Conservation (phyloP, 2,797 vertebrate species). For the Triplophysa yarkandensis region DNA sequence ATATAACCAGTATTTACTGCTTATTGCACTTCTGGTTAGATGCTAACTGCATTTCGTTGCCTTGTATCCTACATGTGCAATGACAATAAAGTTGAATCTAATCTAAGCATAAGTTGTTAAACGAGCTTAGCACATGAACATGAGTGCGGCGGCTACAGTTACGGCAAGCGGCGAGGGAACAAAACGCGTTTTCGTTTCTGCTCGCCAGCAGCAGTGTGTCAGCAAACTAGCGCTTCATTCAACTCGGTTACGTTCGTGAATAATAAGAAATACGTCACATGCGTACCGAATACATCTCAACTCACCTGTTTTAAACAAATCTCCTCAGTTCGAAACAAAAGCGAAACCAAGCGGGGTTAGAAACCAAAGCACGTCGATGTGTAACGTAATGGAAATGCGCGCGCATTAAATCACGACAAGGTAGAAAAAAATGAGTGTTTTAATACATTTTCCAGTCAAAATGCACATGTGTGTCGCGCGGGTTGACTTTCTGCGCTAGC, state of each 20-base stretch:
- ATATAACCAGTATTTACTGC: too few species aligned
- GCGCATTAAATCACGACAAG: conserved; percentile 3
- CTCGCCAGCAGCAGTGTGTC: conserved; percentile 10
- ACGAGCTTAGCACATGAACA: background rate
- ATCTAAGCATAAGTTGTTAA: too few species aligned
- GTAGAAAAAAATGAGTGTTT: background rate
- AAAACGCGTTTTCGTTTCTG: conserved; percentile 21
- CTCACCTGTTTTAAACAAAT: conserved; percentile 60
- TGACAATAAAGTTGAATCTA: too few species aligned
- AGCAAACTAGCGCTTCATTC: conserved; percentile 41
- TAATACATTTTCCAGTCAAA: conserved; percentile 19
- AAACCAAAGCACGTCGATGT: background rate
- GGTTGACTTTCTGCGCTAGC: conserved; percentile 16
- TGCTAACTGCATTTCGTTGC: too few species aligned
- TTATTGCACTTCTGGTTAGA: too few species aligned
- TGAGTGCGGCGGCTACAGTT: background rate
- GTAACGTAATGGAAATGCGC: conserved; percentile 4
- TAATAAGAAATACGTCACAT: background rate
- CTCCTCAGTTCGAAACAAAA: conserved; percentile 39
- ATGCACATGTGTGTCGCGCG: background rate
- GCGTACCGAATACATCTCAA: conserved; percentile 1
- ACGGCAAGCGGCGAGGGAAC: background rate
- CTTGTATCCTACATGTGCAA: too few species aligned
- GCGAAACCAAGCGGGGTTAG: background rate
- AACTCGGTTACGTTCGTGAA: background rate